Percentiles rank a stretch among this genome's conserved stretches.
Evolutionary conservation across 2,888 invertebrate species (phyloP).

Genomic region (Caenorhabditis sinica): DNA sequence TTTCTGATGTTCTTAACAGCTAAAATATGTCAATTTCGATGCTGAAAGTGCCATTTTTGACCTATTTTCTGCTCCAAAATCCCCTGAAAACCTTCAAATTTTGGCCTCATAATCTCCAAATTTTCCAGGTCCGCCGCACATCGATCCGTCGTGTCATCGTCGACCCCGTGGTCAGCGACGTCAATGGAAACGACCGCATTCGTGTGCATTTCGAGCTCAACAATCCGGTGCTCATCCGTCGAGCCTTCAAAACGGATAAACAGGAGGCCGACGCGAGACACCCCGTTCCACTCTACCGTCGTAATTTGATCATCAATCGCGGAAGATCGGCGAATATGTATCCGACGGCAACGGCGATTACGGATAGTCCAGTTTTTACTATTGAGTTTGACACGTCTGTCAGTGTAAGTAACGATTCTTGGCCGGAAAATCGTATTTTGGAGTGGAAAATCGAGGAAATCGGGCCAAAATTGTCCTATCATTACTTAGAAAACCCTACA

Average conservation of each 20-base stretch:
- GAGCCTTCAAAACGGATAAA: slow-evolving; percentile 54
- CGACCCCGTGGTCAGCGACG: slow-evolving; percentile 65
- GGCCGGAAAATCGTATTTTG: background rate
- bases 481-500: no score
- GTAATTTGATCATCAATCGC: slow-evolving; percentile 60
- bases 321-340: slow-evolving; percentile 51
- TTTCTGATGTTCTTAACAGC: no score
- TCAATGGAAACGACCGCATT: slow-evolving; percentile 42
- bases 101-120: background rate
- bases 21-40: no score
- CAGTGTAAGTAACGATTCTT: slow-evolving; percentile 7
- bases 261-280: slow-evolving; percentile 27
- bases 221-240: slow-evolving; percentile 65
- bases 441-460: background rate
- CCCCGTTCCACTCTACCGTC: slow-evolving; percentile 29
- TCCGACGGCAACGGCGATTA: slow-evolving; percentile 62
- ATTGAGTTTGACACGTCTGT: slow-evolving; percentile 66
- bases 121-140: slow-evolving; percentile 58
- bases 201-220: slow-evolving; percentile 70
- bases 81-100: background rate
- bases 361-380: slow-evolving; percentile 70
- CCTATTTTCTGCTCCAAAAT: no score
- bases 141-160: slow-evolving; percentile 72
- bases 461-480: no score
- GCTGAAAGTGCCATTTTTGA: no score